Conservation (phyloP, 2,797 vertebrate genomes). For the Babyrousa celebensis region DNA sequence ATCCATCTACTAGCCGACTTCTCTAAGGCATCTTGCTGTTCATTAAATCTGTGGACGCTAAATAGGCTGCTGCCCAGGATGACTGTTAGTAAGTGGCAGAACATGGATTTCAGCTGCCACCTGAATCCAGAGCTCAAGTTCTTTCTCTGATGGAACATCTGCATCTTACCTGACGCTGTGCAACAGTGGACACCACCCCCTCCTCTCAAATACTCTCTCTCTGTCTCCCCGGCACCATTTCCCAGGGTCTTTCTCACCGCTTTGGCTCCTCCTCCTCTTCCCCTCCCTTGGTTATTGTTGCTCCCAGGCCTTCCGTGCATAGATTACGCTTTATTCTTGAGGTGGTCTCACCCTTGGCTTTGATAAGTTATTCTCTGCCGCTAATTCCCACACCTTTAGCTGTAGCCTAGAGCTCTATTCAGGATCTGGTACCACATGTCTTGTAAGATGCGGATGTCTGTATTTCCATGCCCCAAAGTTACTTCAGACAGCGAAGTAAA, state of each 20-base stretch:
- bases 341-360: slow-evolving; percentile 28
- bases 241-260: background rate
- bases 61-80: background rate
- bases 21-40: background rate
- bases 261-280: background rate
- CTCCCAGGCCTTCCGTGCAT: background rate
- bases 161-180: background rate
- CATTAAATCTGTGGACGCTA: background rate
- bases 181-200: background rate
- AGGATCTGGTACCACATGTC: background rate
- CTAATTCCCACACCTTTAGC: background rate
- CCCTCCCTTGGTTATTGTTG: background rate
- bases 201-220: background rate
- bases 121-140: slow-evolving; percentile 40
- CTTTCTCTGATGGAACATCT: background rate
- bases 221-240: background rate
- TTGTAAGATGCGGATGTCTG: background rate
- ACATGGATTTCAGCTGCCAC: background rate
- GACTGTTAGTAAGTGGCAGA: background rate
- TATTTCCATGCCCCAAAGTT: background rate
- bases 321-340: slow-evolving; percentile 2
- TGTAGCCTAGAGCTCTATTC: background rate
- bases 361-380: background rate
- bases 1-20: background rate
- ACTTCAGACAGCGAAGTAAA: slow-evolving; percentile 19